A percentile compares a stretch with the other conserved stretches of the same genome.
phyloP scores from a whole-genome alignment of 2,797 vertebrate genomes.

The Squalus acanthias region DNA sequence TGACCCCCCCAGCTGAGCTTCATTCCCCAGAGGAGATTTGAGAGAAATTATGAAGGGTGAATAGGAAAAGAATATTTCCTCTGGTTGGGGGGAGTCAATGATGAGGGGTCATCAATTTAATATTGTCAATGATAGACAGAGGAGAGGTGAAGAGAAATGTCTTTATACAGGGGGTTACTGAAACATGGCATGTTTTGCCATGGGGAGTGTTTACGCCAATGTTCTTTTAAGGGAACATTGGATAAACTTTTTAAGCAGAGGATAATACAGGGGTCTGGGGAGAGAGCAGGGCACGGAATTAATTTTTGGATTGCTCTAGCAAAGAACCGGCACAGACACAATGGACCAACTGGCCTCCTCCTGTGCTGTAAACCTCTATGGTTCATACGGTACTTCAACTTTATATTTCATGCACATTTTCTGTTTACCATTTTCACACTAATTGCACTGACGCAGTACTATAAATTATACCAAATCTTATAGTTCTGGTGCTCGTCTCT shows the following conservation, averaged over 20 bases:
- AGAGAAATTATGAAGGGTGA: not conserved
- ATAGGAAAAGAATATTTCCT: not conserved
- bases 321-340: not conserved
- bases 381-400: not conserved
- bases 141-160: not conserved
- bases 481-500: not conserved
- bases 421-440: not conserved
- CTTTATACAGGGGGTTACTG: not conserved
- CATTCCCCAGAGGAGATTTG: too few relatives aligned
- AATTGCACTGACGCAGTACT: not conserved
- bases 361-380: not conserved
- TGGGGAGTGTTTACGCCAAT: not conserved
- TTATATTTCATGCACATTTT: not conserved
- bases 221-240: not conserved
- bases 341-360: not conserved
- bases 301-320: not conserved
- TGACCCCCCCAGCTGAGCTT: too few relatives aligned
- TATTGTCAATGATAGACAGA: not conserved
- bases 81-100: not conserved
- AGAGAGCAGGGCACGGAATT: not conserved
- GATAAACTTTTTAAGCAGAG: not conserved
- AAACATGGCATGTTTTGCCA: not conserved
- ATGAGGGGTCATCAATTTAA: not conserved
- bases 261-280: not conserved
- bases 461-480: not conserved